Percentiles rank a stretch among this genome's conserved stretches.
Conservation (phyloP, 2,888 invertebrate species). For the Bombylius discolor region DNA sequence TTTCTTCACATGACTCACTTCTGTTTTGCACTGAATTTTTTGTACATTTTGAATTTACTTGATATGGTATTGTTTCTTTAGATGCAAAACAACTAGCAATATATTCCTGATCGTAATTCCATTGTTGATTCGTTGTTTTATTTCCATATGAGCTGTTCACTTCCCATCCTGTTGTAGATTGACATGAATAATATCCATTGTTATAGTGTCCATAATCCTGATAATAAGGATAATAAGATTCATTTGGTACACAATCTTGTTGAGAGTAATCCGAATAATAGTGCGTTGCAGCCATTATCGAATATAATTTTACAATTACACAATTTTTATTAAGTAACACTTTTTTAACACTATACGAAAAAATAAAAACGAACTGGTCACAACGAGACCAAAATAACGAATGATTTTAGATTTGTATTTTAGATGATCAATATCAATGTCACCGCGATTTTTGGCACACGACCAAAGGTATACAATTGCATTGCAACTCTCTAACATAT, state of each 20-base stretch:
- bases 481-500: background rate
- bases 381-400: constrained; percentile 24
- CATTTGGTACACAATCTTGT: background rate
- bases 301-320: background rate
- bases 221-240: background rate
- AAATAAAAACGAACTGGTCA: constrained; percentile 21
- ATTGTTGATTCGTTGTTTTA: background rate
- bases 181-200: background rate
- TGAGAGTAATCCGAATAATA: constrained; percentile 24
- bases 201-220: background rate
- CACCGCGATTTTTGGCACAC: constrained; percentile 14
- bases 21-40: background rate
- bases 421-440: constrained; percentile 11
- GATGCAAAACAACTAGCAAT: background rate
- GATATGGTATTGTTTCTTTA: too few relatives aligned
- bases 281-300: constrained; percentile 28
- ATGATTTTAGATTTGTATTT: constrained; percentile 20
- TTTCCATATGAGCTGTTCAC: background rate
- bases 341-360: too few relatives aligned
- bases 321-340: too few relatives aligned
- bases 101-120: background rate
- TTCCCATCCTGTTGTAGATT: background rate
- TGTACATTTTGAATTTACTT: background rate
- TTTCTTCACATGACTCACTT: background rate
- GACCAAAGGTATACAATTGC: constrained; percentile 1